A percentile compares a stretch with the other conserved stretches of the same genome.
phyloP scores from a whole-genome alignment of 2,888 invertebrate genomes.

The Tipula lateralis region DNA sequence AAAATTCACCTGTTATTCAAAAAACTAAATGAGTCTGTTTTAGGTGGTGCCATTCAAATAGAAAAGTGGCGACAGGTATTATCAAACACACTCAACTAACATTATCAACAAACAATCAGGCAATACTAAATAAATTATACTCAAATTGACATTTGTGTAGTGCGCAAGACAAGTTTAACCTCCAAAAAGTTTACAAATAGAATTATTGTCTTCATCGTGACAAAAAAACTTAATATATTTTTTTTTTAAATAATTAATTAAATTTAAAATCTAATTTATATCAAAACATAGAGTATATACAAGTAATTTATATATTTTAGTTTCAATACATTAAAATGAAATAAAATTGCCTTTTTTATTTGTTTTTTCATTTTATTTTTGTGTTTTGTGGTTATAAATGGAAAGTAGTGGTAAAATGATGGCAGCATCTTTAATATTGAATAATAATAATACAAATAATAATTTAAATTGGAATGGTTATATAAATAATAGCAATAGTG shows the following conservation, averaged over 20 bases:
- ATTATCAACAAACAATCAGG: neutral
- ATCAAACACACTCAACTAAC: neutral
- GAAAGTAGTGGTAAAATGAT: slow-evolving; percentile 11
- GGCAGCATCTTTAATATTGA: slow-evolving; percentile 19
- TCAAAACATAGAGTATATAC: neutral
- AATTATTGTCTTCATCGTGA: slow-evolving; percentile 14
- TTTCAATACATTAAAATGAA: neutral
- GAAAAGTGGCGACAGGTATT: neutral
- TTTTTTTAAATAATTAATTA: neutral
- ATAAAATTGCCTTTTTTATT: neutral
- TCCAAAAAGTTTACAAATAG: neutral
- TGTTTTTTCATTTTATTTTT: neutral
- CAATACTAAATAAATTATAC: neutral
- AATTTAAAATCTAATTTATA: neutral
- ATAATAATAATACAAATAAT: neutral
- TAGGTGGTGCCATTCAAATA: neutral
- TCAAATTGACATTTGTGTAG: neutral
- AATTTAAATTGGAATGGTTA: slow-evolving; percentile 19
- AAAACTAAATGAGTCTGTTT: neutral
- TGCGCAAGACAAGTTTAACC: neutral
- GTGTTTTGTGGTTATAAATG: neutral
- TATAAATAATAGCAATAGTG: neutral
- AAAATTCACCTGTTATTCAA: neutral
- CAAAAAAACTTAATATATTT: neutral
- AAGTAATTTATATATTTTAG: neutral